Evolutionary conservation across 2,797 vertebrate genomes (phyloP), one percentile per base, ranked within the genome.

Genomic region (Lagodon rhomboides): DNA sequence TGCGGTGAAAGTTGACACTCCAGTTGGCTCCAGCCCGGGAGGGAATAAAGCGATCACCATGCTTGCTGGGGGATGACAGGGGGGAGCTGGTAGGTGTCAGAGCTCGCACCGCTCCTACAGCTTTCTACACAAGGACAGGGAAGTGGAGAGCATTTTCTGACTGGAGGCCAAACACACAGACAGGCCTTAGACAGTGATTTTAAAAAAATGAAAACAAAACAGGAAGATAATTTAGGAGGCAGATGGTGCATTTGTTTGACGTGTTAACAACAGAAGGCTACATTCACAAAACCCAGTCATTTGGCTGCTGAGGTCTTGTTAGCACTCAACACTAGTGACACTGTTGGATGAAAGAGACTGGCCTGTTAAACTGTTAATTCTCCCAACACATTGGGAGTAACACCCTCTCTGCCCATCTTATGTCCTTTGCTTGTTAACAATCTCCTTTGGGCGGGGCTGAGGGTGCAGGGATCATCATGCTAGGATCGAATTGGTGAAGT

Each of bases 1-100:
- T 99, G 85, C 98, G 95, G 92, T 99, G 98, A 91, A 99, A 99
- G 87, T 98, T 99, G 81, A 99, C 98, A 69, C 97, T 99, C 98
- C 98, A 99, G 94, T 99, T 99, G 90, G 98, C 98, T 17, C 98
- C 98, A 0, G 98, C 98, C 82, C 98, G 95, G 2, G 98, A 99
- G 13, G 98, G 98, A 87, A 99, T 99, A 91, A 99, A 99, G 59
- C 98, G 95, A 93, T 99, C 98, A 0, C 98, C 98, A 0, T 98
- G 97, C 77, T 99, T 99, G 91, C 98, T 99, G 43, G 98, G 98
- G 16, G 98, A 99, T 25, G 98, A 98, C 92, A 99, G 94, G 0
- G 98, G 98, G 64, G 98, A 99, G 93, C 97, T 98, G 80, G 97
- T 97, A 68, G 98, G 98, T 0, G 98, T 99, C 93, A 99, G 92